A percentile compares a stretch with the other conserved stretches of the same genome.
phyloP scores from a whole-genome alignment of 2,888 invertebrate species.

The Blastobasis adustella region DNA sequence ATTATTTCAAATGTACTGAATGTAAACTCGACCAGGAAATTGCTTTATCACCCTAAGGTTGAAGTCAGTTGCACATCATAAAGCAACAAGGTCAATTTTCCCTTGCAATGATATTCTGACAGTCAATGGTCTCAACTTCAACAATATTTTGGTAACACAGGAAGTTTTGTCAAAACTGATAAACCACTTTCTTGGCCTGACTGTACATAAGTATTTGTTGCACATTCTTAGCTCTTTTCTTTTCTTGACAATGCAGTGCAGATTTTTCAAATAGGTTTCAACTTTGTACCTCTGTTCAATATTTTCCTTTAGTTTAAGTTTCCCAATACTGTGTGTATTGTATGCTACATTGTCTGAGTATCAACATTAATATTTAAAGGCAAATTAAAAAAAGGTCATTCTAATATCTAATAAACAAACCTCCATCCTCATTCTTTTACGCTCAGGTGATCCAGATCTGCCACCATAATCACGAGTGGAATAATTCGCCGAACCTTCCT shows the following conservation, averaged over 20 bases:
- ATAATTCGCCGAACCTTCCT: constrained; percentile 67
- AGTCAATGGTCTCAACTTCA: no score
- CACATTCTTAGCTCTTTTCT: no score
- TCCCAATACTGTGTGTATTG: background rate
- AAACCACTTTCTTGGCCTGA: no score
- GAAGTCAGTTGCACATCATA: no score
- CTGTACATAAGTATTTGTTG: no score
- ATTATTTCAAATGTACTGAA: no score
- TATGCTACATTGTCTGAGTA: background rate
- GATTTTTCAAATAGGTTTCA: background rate
- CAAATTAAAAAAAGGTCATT: background rate
- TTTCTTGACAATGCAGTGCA: background rate
- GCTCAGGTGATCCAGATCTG: constrained; percentile 76
- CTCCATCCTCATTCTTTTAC: constrained; percentile 78
- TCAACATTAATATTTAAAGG: background rate
- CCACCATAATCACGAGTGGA: constrained; percentile 71
- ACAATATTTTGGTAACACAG: no score
- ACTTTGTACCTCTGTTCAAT: background rate
- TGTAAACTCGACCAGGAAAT: no score
- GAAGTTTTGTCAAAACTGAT: no score
- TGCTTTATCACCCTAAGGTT: no score
- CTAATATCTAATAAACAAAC: constrained; percentile 42
- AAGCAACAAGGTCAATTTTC: no score
- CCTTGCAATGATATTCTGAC: no score
- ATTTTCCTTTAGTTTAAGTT: background rate